These are phyloP conservation scores for Cyanistes caeruleus DNA, from an alignment of 2,113 vertebrate genomes.

Conservation along the genomic window DNA sequence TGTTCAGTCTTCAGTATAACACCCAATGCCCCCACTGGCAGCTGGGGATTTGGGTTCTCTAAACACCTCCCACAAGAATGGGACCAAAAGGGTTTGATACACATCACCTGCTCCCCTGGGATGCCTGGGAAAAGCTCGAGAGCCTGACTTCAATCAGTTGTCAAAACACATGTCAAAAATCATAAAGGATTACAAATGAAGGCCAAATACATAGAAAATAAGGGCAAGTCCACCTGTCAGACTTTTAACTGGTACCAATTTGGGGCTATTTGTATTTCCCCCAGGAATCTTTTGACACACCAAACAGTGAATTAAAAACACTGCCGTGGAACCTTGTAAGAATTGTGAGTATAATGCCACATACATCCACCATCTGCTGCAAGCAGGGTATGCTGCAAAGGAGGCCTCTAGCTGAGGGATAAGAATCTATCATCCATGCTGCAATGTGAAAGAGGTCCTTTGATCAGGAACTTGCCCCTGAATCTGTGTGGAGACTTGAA, in stretches of 20 bases:
- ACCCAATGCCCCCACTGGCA: not conserved
- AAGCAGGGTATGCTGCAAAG: not conserved
- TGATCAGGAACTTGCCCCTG: not conserved
- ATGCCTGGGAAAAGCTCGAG: not conserved
- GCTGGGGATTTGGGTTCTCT: not conserved
- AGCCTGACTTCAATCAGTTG: not conserved
- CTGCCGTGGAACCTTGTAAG: not conserved
- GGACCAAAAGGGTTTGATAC: not conserved
- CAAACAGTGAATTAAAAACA: not conserved
- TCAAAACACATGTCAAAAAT: slow-evolving; percentile 5
- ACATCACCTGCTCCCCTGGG: not conserved
- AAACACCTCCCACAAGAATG: not conserved
- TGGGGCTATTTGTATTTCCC: not conserved
- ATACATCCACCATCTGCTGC: not conserved
- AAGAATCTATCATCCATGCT: not conserved
- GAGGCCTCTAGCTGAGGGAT: not conserved
- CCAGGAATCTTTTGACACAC: not conserved
- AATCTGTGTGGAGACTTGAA: not conserved
- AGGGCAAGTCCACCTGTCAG: not conserved
- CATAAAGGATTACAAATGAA: not conserved
- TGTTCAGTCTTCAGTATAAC: not conserved
- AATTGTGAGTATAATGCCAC: not conserved
- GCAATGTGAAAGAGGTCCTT: not conserved
- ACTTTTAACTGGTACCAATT: not conserved
- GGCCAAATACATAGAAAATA: not conserved